These are phyloP conservation scores for Cygnus olor DNA, from an alignment of 2,797 vertebrate species.

Conservation along the genomic window DNA sequence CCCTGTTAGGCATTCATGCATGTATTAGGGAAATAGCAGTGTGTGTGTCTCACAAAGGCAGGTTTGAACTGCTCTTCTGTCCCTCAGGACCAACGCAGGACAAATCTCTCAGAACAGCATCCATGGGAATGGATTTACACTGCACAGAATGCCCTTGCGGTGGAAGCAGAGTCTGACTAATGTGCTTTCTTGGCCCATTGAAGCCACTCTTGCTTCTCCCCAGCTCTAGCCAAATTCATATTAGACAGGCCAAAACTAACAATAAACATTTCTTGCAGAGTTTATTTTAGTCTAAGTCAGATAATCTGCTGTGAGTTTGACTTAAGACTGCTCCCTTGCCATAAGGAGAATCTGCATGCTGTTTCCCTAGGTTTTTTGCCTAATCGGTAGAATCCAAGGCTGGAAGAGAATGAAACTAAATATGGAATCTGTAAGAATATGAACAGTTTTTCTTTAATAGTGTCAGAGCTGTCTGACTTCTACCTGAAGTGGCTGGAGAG, in stretches of 20 bases:
- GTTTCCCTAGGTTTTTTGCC: neutral
- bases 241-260: constrained; percentile 51
- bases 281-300: constrained; percentile 61
- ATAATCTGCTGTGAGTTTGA: constrained; percentile 22
- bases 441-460: neutral
- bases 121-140: neutral
- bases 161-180: constrained; percentile 47
- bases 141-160: constrained; percentile 37
- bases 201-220: neutral
- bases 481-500: neutral
- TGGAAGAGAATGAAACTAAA: neutral
- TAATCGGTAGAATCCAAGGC: neutral
- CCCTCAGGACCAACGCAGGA: rapidly evolving
- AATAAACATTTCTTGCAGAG: constrained; percentile 18
- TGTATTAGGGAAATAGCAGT: neutral
- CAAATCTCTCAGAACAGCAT: neutral
- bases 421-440: neutral
- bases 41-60: neutral
- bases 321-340: neutral
- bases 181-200: neutral
- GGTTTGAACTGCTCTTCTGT: neutral
- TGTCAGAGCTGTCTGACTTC: neutral
- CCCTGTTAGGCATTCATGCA: neutral
- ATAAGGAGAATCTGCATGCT: neutral
- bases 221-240: neutral